Conservation (phyloP, 2,797 vertebrate genomes). For the Malurus leucopterus region DNA sequence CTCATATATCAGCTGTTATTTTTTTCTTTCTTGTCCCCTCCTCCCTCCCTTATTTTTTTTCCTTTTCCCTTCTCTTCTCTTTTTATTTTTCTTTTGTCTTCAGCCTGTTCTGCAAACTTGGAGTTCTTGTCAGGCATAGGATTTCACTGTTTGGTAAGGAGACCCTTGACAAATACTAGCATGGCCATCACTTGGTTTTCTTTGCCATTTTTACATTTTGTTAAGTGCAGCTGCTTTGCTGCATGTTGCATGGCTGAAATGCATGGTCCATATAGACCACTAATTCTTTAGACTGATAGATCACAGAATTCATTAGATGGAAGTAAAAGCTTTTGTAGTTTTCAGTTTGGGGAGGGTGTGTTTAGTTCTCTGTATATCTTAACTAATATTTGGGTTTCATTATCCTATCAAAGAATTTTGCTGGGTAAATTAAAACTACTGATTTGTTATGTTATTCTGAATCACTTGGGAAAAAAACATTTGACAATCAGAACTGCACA, state of each 20-base stretch:
- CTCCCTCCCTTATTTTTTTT: constrained; percentile 1
- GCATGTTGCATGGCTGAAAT: constrained; percentile 73
- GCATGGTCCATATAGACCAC: constrained; percentile 55
- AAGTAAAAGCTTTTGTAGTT: constrained; percentile 1
- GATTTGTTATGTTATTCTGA: not conserved
- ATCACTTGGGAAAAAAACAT: not conserved
- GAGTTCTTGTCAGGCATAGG: constrained; percentile 91
- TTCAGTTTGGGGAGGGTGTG: not conserved
- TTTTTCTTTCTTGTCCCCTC: constrained; percentile 46
- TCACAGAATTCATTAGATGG: not conserved
- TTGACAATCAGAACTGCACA: not conserved
- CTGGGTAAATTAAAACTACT: not conserved
- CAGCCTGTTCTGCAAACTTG: constrained; percentile 83
- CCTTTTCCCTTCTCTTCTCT: constrained; percentile 61
- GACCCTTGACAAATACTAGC: constrained; percentile 71
- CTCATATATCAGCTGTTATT: constrained; percentile 75
- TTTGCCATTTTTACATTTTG: constrained; percentile 68
- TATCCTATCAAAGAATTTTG: not conserved
- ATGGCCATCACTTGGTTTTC: constrained; percentile 72
- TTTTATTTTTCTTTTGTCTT: constrained; percentile 76
- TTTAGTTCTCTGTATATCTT: not conserved
- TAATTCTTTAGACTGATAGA: constrained; percentile 6
- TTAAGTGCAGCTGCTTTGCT: constrained; percentile 46
- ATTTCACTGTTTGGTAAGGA: constrained; percentile 87
- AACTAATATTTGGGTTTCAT: not conserved